These are phyloP conservation scores for Dryadula phaetusa DNA, from an alignment of 2,888 invertebrate species.

Conservation along the genomic window DNA sequence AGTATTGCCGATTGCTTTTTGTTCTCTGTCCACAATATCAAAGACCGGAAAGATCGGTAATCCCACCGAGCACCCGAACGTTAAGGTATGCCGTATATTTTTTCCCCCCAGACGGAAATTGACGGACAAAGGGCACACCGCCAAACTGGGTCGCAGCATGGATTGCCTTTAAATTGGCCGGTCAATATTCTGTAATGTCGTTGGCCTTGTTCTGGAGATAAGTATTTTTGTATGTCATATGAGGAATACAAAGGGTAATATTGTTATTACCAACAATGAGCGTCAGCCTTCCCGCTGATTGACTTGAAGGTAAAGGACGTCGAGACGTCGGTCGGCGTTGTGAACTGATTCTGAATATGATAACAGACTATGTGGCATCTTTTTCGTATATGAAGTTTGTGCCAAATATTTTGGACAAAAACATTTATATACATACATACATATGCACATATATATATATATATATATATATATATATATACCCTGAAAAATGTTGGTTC, in stretches of 20 bases:
- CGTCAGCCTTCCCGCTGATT: slow-evolving; percentile 20
- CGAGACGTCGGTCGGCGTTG: slow-evolving; percentile 14
- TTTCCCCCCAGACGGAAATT: not conserved
- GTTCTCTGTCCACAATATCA: slow-evolving; percentile 25
- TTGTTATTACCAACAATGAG: slow-evolving; percentile 26
- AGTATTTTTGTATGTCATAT: slow-evolving; percentile 8
- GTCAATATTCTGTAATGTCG: slow-evolving; percentile 8
- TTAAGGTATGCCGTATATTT: slow-evolving; percentile 2
- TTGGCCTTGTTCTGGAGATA: slow-evolving; percentile 24
- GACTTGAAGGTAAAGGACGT: slow-evolving; percentile 25
- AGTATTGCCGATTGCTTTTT: slow-evolving; percentile 36
- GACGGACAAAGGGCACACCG: slow-evolving; percentile 1
- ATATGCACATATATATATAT: not conserved
- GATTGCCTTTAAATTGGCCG: slow-evolving; percentile 10
- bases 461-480: not conserved
- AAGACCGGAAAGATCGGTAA: slow-evolving; percentile 21
- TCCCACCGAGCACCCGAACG: not conserved
- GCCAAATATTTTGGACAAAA: slow-evolving; percentile 7
- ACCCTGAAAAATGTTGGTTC: not conserved
- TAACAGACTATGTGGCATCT: slow-evolving; percentile 2
- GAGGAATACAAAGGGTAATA: slow-evolving; percentile 18
- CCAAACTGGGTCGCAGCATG: not conserved
- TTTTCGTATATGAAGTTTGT: not conserved
- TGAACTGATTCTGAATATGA: slow-evolving; percentile 15
- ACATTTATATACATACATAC: not conserved